These are phyloP conservation scores for Epinephelus fuscoguttatus DNA, from an alignment of 2,113 vertebrate species.

Conservation along the genomic window DNA sequence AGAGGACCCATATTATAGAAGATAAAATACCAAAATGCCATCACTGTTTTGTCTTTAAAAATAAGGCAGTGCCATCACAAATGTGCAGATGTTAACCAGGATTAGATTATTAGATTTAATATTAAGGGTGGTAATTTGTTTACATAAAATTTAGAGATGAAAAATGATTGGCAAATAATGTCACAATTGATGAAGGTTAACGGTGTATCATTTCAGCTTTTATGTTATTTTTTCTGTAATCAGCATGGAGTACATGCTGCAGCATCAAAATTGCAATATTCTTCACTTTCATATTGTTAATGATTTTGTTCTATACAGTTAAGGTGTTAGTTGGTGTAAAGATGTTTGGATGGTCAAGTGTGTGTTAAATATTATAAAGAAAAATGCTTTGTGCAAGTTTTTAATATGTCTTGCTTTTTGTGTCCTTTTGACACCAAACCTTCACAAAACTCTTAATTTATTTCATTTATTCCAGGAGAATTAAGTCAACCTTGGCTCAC, in stretches of 20 bases:
- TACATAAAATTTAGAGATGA: not conserved
- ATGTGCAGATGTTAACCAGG: not conserved
- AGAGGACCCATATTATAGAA: conserved; percentile 37
- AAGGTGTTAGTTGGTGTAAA: not conserved
- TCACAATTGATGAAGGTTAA: not conserved
- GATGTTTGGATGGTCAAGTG: not conserved
- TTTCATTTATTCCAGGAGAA: conserved; percentile 2
- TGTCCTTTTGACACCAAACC: not conserved
- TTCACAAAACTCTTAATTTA: not conserved
- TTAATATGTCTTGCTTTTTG: not conserved
- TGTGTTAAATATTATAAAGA: not conserved
- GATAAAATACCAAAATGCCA: conserved; percentile 24
- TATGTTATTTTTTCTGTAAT: not conserved
- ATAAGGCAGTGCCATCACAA: not conserved
- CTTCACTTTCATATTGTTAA: not conserved
- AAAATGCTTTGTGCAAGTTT: not conserved
- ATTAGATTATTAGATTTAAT: not conserved
- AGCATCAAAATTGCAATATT: not conserved
- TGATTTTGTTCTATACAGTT: not conserved
- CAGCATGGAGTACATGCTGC: not conserved
- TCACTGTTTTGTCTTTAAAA: conserved; percentile 3
- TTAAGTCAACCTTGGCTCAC: not conserved
- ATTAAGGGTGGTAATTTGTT: not conserved
- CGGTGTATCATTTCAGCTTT: not conserved
- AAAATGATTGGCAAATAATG: not conserved